Conservation (phyloP, 2,797 vertebrate species). For the Argyrosomus regius region DNA sequence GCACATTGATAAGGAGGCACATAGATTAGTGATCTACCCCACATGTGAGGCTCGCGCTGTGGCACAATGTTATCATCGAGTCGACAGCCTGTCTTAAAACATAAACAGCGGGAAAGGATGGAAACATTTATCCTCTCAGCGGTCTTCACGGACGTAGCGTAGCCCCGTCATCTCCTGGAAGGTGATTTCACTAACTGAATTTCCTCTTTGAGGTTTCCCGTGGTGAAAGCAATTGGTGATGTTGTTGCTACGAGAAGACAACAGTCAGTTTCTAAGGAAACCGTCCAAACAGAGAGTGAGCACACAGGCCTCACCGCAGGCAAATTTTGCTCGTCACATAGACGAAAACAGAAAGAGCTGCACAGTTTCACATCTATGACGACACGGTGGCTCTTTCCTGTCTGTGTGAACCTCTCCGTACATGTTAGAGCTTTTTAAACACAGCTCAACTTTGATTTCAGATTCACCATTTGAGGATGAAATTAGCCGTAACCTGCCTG, state of each 20-base stretch:
- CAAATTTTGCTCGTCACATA: conserved; percentile 36
- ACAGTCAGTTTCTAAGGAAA: conserved; percentile 83
- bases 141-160: conserved; percentile 24
- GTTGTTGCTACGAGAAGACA: conserved; percentile 77
- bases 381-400: not conserved
- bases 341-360: conserved; percentile 17
- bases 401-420: not conserved
- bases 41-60: conserved; percentile 16
- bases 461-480: conserved; percentile 1
- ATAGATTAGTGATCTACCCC: conserved; percentile 41
- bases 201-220: conserved; percentile 81
- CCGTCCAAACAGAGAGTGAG: conserved; percentile 47
- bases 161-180: conserved; percentile 54
- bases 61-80: conserved; percentile 63
- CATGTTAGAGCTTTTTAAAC: not conserved
- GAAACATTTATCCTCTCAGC: conserved; percentile 62
- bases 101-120: conserved; percentile 8
- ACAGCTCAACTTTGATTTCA: not conserved
- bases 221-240: conserved; percentile 66
- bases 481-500: not conserved
- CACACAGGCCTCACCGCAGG: conserved; percentile 61
- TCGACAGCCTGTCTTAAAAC: conserved; percentile 49
- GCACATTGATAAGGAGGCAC: conserved; percentile 43
- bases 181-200: conserved; percentile 72
- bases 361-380: conserved; percentile 32